Base-by-base conservation (phyloP, 2,113 vertebrate species). In the Peromyscus polionotus region DNA sequence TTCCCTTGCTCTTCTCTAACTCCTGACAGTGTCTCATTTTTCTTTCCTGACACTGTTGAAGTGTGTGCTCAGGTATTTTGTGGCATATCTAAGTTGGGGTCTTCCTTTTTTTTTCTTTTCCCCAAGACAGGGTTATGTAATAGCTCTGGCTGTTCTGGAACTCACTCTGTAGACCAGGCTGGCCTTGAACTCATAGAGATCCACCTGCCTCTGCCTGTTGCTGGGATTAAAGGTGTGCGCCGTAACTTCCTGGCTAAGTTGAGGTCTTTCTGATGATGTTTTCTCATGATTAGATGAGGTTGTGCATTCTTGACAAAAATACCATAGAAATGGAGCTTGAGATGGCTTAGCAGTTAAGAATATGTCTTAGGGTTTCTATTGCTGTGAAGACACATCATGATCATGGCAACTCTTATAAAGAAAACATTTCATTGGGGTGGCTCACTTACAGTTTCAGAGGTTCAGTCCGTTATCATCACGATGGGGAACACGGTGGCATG, bases 31-130 rank as follows among this genome's bases (percentile, higher is more conserved):
- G 84, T n/a, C 33, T 88, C 19, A 22, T 1, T 77, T 31, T 59
- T 89, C 16, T 45, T 28, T 95, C n/a, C 54, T 91, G 68, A 95
- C 36, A 83, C 7, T 63, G 39, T 31, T n/a, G 36, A 95, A 85
- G 28, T 72, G 61, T 68, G 59, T 11, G 45, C 31, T 76, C 39
- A 61, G 72, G 13, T 19, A 88, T 57, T 51, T 91, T 83, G 83
- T 88, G 33, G 42, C 42, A 51, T 6, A 4, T 89, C 61, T 76
- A 51, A 26, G 8, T 88, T 68, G 45, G 36, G 51, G 70, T 84
- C 4, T 31, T 67, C 12, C 75, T 16, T 48, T 10, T 61, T 33
- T 68, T 16, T 48, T 10, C 51, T 33, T 68, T 68, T 16, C 14
- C 5, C 67, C 26, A 24, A 65, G 24, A 14, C 31, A 68, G 5